phyloP scores from a whole-genome alignment of 2,888 invertebrate species.

The Sminthurinus aureus region DNA sequence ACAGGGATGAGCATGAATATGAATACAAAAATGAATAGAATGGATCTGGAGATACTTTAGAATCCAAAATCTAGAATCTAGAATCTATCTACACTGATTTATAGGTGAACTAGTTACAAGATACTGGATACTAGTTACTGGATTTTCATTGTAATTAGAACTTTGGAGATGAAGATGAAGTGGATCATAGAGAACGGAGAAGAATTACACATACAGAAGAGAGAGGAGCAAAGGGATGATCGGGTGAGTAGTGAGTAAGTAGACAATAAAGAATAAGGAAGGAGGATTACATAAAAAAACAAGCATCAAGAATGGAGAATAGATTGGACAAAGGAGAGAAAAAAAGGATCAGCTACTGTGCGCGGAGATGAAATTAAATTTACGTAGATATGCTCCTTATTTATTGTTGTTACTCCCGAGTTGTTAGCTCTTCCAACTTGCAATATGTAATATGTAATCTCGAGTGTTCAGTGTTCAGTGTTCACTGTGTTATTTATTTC shows the following conservation, averaged over 20 bases:
- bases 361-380: slow-evolving; percentile 41
- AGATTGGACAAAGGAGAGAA: slow-evolving; percentile 33
- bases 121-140: neutral
- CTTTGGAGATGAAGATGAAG: neutral
- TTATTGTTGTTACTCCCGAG: neutral
- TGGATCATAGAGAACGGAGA: neutral
- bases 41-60: neutral
- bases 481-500: neutral
- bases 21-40: neutral
- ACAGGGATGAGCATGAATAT: no score
- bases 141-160: neutral
- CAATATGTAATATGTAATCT: slow-evolving; percentile 3
- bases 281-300: neutral
- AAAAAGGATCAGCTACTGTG: slow-evolving; percentile 31
- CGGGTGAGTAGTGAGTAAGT: neutral
- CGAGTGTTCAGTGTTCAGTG: neutral
- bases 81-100: neutral
- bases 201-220: neutral
- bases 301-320: slow-evolving; percentile 20
- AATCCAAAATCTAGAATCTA: neutral
- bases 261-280: neutral
- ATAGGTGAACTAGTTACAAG: neutral
- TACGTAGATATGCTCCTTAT: slow-evolving; percentile 4
- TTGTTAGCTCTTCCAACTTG: slow-evolving; percentile 18
- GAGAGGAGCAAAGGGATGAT: neutral